These are phyloP conservation scores for Chironex yamaguchii DNA, from an alignment of 30 jellyfish, hydroid and myxozoan genomes.

Conservation along the genomic window DNA sequence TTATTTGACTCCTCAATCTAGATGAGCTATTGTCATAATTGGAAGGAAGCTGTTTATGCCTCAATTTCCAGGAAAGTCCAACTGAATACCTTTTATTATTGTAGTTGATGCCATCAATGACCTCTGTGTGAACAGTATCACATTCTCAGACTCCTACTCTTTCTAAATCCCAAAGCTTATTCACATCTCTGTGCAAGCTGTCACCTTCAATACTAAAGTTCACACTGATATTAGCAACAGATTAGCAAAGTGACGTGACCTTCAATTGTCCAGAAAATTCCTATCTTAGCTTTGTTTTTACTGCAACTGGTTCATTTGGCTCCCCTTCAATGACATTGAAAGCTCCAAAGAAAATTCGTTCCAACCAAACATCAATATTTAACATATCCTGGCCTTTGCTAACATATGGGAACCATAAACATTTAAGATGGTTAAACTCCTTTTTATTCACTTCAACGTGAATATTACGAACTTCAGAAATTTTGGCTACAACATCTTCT, in stretches of 20 bases:
- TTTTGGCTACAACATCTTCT: slow-evolving; percentile 12
- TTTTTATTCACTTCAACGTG: not conserved
- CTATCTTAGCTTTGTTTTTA: slow-evolving; percentile 15
- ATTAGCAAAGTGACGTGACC: not conserved
- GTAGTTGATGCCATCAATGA: slow-evolving; percentile 27
- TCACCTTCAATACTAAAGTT: too few species aligned
- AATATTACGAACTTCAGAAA: slow-evolving; percentile 13
- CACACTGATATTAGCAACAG: too few species aligned
- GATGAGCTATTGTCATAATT: too few species aligned
- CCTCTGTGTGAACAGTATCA: slow-evolving; percentile 33
- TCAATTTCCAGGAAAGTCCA: slow-evolving; percentile 62
- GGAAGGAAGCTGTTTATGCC: slow-evolving; percentile 55
- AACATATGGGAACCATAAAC: slow-evolving; percentile 64
- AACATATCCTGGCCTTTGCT: slow-evolving; percentile 2
- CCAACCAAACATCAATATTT: slow-evolving; percentile 45
- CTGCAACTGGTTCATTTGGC: slow-evolving; percentile 50
- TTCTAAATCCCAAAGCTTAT: not conserved
- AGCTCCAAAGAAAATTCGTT: slow-evolving; percentile 8
- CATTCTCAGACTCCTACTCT: not conserved
- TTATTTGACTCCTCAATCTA: too few species aligned
- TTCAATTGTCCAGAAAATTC: not conserved
- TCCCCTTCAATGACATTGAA: slow-evolving; percentile 32
- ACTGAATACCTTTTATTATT: slow-evolving; percentile 59
- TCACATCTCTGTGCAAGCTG: not conserved
- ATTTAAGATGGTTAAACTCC: slow-evolving; percentile 28